phyloP scores from a whole-genome alignment of 2,113 vertebrate species.

The Ailurus styani region DNA sequence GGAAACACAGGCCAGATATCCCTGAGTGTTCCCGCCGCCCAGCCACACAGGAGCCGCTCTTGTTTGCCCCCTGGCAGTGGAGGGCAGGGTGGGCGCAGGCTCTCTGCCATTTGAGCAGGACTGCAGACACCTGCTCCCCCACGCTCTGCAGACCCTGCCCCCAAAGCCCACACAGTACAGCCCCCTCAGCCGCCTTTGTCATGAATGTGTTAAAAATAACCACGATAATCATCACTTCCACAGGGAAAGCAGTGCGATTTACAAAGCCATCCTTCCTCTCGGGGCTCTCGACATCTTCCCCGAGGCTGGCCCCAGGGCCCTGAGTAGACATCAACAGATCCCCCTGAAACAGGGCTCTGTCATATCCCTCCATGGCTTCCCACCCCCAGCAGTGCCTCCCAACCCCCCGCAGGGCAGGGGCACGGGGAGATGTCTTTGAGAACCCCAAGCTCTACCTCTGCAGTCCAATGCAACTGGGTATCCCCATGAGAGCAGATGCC shows the following conservation, averaged over 20 bases:
- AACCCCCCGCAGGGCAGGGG: neutral
- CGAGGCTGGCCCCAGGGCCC: neutral
- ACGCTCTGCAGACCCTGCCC: neutral
- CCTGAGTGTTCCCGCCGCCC: neutral
- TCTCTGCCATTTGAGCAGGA: neutral
- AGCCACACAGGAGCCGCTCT: neutral
- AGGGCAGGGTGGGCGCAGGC: neutral
- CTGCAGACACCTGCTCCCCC: neutral
- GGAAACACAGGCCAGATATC: neutral
- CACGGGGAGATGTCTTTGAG: neutral
- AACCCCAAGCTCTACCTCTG: neutral
- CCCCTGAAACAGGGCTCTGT: neutral
- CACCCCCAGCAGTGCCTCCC: neutral
- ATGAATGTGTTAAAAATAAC: conserved; percentile 50
- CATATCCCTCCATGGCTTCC: neutral
- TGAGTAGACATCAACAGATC: neutral
- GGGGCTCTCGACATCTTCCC: neutral
- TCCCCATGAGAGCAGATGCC: neutral
- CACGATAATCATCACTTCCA: conserved; percentile 38
- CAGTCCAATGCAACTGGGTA: neutral
- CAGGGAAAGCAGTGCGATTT: neutral
- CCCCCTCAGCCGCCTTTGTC: conserved; percentile 34
- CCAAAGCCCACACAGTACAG: neutral
- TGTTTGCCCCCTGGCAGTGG: neutral
- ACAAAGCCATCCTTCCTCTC: neutral